Percentiles rank a stretch among this genome's conserved stretches.
Conservation (phyloP, 2,797 vertebrate species). For the Poliocrania exsul region DNA sequence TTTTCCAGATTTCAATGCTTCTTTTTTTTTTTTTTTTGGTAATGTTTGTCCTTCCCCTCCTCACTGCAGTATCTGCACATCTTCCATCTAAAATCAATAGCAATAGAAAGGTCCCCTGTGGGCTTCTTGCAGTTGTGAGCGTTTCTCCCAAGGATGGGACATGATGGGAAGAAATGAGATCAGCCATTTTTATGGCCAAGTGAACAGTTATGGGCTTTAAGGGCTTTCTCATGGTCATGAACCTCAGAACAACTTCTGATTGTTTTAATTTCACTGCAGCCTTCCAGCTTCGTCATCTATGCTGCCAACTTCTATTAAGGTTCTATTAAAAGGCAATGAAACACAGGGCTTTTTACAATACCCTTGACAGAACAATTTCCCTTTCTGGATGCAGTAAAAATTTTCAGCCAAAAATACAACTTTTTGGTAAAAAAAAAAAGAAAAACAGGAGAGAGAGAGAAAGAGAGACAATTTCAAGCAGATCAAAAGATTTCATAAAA, state of each 20-base stretch:
- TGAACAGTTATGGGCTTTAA: background rate
- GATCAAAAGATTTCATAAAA: conserved; percentile 26
- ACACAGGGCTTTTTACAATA: conserved; percentile 56
- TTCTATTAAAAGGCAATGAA: conserved; percentile 65
- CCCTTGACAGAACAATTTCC: conserved; percentile 49
- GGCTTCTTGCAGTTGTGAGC: background rate
- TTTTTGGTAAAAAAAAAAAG: background rate
- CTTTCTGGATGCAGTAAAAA: conserved; percentile 40
- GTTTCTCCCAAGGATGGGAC: background rate
- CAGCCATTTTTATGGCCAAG: conserved; percentile 24
- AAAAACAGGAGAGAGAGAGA: background rate
- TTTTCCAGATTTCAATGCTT: background rate
- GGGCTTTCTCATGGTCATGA: conserved; percentile 41
- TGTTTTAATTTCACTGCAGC: conserved; percentile 59
- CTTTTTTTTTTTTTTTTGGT: background rate
- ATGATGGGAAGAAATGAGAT: conserved; percentile 24
- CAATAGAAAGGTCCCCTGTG: background rate
- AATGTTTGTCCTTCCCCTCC: background rate
- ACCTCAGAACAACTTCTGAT: conserved; percentile 51
- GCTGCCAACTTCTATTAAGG: conserved; percentile 61
- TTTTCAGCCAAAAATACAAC: conserved; percentile 12
- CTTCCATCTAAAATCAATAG: background rate
- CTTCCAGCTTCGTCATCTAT: conserved; percentile 46
- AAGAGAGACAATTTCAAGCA: background rate
- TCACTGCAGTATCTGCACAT: background rate